These are phyloP conservation scores for Drosophila equinoxialis DNA, from an alignment of 1,140 invertebrate species.

Conservation along the genomic window DNA sequence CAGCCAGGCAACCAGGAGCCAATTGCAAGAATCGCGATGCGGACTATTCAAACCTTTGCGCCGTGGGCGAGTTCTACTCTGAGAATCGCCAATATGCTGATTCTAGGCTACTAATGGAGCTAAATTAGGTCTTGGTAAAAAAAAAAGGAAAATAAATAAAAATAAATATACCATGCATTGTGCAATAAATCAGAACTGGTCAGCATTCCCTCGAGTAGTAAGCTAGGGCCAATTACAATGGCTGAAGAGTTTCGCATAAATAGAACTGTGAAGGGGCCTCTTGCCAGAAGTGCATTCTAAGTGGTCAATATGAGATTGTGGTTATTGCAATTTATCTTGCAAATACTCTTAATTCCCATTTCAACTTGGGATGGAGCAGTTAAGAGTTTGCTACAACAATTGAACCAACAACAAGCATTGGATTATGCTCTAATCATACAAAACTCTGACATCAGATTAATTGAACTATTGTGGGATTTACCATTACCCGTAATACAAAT, in stretches of 20 bases:
- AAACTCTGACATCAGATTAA: background rate
- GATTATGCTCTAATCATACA: conserved; percentile 42
- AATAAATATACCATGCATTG: conserved; percentile 16
- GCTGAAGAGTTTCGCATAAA: conserved; percentile 27
- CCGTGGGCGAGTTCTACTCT: conserved; percentile 25
- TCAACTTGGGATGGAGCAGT: background rate
- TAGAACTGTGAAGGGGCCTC: background rate
- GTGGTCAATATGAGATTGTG: conserved; percentile 34
- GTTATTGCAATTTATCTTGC: conserved; percentile 14
- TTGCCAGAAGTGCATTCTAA: background rate
- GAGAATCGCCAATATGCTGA: conserved; percentile 16
- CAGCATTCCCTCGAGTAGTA: background rate
- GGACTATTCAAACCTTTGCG: conserved; percentile 37
- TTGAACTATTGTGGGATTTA: conserved; percentile 22
- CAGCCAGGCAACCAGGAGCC: background rate
- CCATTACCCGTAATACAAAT: conserved; percentile 46
- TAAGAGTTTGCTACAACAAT: conserved; percentile 20
- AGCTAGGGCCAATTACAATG: background rate
- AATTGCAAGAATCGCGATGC: conserved; percentile 29
- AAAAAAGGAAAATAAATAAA: background rate
- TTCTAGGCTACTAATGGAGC: background rate
- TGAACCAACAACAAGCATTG: conserved; percentile 31
- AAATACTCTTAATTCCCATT: background rate
- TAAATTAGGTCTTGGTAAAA: background rate
- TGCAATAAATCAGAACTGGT: conserved; percentile 22